Evolutionary conservation across 2,113 vertebrate species (phyloP).

Genomic region (Leptocoma aspasia): DNA sequence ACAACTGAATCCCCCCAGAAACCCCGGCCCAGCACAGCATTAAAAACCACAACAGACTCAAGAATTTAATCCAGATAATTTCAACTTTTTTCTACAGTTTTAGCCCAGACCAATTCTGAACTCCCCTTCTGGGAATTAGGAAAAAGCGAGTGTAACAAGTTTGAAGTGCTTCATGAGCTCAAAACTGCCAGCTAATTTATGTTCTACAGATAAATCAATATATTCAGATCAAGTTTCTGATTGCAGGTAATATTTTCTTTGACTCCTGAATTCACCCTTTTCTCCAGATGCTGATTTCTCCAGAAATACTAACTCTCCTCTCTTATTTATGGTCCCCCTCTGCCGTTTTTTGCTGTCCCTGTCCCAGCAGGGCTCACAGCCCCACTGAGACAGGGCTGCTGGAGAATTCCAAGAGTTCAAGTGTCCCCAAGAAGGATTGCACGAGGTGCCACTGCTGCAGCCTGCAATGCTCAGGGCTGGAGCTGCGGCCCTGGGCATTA

Average conservation of each 20-base stretch:
- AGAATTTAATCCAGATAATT: background rate
- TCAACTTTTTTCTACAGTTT: background rate
- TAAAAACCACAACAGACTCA: background rate
- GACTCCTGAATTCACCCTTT: background rate
- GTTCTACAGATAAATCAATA: background rate
- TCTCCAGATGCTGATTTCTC: slow-evolving; percentile 4
- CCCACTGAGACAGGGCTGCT: background rate
- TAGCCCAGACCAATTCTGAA: background rate
- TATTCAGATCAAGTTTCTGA: slow-evolving; percentile 1
- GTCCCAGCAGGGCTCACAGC: background rate
- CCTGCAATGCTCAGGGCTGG: background rate
- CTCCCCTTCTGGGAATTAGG: background rate
- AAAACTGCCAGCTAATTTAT: background rate
- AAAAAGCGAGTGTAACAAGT: background rate
- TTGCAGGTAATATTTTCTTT: background rate
- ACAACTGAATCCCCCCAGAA: background rate
- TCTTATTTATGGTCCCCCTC: background rate
- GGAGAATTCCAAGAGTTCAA: background rate
- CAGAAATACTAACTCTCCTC: background rate
- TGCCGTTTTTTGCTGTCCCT: background rate
- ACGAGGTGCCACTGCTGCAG: background rate
- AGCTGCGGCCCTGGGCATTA: background rate
- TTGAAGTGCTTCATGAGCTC: background rate
- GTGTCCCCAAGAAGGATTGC: slow-evolving; percentile 3
- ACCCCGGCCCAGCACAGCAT: background rate